Base-by-base conservation (phyloP, 2,113 vertebrate genomes). In the Oryzias curvinotus region DNA sequence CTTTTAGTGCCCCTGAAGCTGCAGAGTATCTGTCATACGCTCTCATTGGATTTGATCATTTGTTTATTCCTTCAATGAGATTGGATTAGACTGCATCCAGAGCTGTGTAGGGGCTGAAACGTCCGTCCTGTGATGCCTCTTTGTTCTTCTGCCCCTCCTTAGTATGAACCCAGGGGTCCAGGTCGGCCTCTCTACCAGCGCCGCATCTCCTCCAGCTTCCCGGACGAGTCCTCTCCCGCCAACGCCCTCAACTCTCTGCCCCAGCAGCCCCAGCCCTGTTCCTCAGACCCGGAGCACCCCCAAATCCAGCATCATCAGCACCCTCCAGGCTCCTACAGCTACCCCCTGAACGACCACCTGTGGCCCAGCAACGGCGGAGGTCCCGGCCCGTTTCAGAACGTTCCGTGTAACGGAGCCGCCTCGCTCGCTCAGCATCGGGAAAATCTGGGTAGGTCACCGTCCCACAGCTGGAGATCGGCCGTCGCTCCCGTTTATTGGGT, bases 131-230 rank as follows among this genome's bases (percentile, higher is more conserved):
- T 8, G 17, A 36, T 14, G 57, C 8, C 13, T 57, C 19, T 18
- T 48, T 18, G 5, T 50, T 48, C 18, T 3, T 57, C 19, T 41
- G 5, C 13, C 4, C 17, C 19, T 28, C 7, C 54, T 10, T 84
- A 99, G 96, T 99, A 97, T 96, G 96, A 98, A 94, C 96, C 96
- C 73, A 91, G 97, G 92, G 97, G 97, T 88, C 97, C 97, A 18
- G 97, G 97, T 62, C 94, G 97, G 96, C 97, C 97, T 28, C 95
- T 98, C 83, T 99, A 99, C 94, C 96, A 98, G 92, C 95, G 96
- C 85, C 94, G 96, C 89, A 98, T 98, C 90, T 99, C 97, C 64
- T 95, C 95, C 84, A 96, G 92, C 91, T 95, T 95, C 91, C 93
- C 90, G 26, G 89, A 90, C 28, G 87, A 90, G 49, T 18, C 78